Base-by-base conservation (phyloP, 2,888 invertebrate species). In the Hecatera dysodea region DNA sequence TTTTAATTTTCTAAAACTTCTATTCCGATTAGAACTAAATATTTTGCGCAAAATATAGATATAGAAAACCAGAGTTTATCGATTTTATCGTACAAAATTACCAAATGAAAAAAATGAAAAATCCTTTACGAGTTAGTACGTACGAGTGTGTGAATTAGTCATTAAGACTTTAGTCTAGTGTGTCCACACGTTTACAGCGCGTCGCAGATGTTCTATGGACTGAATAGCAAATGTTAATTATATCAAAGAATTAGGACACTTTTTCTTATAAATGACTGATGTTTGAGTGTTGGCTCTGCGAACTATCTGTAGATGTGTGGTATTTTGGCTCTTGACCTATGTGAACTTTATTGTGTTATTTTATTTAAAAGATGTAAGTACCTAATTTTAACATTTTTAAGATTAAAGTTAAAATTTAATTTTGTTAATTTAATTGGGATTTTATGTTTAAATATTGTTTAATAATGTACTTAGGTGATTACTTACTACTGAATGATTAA, bases 141-240 rank as follows among this genome's bases (percentile, higher is more conserved):
- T 80, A 72, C 56, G 52, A 72, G 78, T 78, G 75, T 69, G 81
- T 62, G 61, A 48, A 17, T 61, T 64, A 76, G 52, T 62, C 19
- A 44, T 7, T 55, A 74, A 74, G 53, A 4, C 8, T 27, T 11
- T 70, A 56, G 44, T 67, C 17, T 63, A 71, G 22, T 50, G 22
- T 39, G 17, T 1, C 57, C 62, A 78, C 67, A 61, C 22, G 65
- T 64, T 72, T 81, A 68, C 59, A 53, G 53, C 44, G 27, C 19
- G 29, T 56, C n/a, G 42, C 53, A 60, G 66, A 66, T n/a, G 44
- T 39, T 29, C 42, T 52, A 57, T 53, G 66, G 75, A 82, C 79
- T 82, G 63, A 70, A 48, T 66, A 66, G 33, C 11, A 1, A 67
- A 56, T 53, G 57, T 52, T 46, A 11, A 19, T 36, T n/a, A n/a